Percentiles rank a stretch among this genome's conserved stretches.
Conservation (phyloP, 2,113 vertebrate species). For the Ornithorhynchus anatinus region DNA sequence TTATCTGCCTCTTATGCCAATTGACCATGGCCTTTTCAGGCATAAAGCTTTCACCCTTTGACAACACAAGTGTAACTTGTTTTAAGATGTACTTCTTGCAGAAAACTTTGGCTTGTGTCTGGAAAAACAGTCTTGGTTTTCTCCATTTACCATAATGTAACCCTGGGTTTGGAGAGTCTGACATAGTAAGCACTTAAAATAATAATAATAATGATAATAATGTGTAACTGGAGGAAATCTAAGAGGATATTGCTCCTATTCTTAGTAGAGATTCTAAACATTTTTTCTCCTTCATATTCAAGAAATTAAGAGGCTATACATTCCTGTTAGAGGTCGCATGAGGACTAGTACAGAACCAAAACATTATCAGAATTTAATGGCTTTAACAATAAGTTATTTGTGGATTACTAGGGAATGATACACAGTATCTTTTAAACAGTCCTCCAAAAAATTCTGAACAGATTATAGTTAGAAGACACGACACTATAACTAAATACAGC, state of each 20-base stretch:
- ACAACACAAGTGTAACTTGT: too few species aligned
- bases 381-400: conserved; percentile 52
- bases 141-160: too few species aligned
- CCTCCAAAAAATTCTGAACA: conserved; percentile 21
- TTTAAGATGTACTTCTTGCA: too few species aligned
- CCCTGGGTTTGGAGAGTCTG: too few species aligned
- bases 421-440: conserved; percentile 16
- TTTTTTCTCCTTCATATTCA: neutral
- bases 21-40: too few species aligned
- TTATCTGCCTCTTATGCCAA: too few species aligned
- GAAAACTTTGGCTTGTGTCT: too few species aligned
- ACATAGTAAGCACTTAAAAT: too few species aligned
- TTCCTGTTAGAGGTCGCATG: conserved; percentile 25
- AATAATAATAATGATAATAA: too few species aligned
- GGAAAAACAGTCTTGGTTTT: too few species aligned
- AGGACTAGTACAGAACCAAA: conserved; percentile 1
- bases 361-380: neutral
- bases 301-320: neutral
- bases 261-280: conserved; percentile 37
- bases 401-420: conserved; percentile 25
- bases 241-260: conserved; percentile 35
- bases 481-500: neutral
- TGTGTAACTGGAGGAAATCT: neutral
- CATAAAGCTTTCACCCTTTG: too few species aligned
- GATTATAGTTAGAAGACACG: neutral